Evolutionary conservation across 2,797 vertebrate genomes (phyloP).

Genomic region (Falco naumanni): DNA sequence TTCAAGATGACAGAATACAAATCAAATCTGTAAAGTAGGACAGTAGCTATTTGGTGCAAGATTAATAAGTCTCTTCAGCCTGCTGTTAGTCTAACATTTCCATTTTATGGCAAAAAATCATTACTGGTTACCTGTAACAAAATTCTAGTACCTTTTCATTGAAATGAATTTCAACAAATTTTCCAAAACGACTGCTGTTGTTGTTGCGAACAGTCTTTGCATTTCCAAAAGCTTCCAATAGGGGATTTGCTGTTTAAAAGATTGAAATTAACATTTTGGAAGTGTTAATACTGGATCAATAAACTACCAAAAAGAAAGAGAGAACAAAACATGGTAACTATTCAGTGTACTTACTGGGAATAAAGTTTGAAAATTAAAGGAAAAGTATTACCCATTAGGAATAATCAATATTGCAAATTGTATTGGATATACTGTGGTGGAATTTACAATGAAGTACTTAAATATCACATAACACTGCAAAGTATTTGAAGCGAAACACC

Average conservation of each 20-base stretch:
- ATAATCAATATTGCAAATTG: not conserved
- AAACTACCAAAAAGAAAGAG: not conserved
- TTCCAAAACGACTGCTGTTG: conserved; percentile 98
- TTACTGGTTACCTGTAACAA: not conserved
- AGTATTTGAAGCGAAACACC: not conserved
- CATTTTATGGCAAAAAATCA: not conserved
- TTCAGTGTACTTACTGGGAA: not conserved
- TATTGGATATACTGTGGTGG: not conserved
- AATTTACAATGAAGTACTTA: not conserved
- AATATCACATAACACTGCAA: not conserved
- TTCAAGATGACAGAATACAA: not conserved
- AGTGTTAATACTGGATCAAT: not conserved
- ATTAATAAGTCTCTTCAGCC: not conserved
- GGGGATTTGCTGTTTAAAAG: conserved; percentile 88
- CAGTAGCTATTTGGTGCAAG: not conserved
- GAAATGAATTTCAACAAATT: conserved; percentile 99
- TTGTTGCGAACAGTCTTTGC: conserved; percentile 99
- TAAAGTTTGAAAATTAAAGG: not conserved
- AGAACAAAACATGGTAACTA: not conserved
- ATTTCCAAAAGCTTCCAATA: conserved; percentile 98
- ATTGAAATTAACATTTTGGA: not conserved
- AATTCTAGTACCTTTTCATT: conserved; percentile 89
- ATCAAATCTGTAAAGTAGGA: not conserved
- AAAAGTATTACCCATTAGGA: not conserved
- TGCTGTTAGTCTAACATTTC: not conserved